Percentiles rank a stretch among this genome's conserved stretches.
Conservation (phyloP, 2,113 vertebrate genomes). For the Salvelinus alpinus region DNA sequence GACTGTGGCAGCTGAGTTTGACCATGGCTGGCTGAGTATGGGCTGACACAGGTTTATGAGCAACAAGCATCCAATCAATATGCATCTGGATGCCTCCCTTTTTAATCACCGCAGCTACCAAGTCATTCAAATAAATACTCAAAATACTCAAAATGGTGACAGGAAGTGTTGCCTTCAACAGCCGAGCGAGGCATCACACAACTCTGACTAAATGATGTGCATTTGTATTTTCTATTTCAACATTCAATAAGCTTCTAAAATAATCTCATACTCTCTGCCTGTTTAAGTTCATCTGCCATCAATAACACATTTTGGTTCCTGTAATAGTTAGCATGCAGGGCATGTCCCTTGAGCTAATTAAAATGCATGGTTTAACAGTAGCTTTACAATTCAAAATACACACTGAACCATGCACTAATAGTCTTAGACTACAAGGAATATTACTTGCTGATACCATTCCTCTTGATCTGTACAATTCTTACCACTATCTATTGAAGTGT, state of each 20-base stretch:
- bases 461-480: not conserved
- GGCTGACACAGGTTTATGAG: not conserved
- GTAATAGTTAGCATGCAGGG: slow-evolving; percentile 8
- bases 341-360: slow-evolving; percentile 3
- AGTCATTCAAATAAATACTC: not conserved
- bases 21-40: not conserved
- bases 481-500: not conserved
- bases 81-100: slow-evolving; percentile 8
- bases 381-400: slow-evolving; percentile 25
- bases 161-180: not conserved
- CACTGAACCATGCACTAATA: slow-evolving; percentile 24
- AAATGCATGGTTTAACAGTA: not conserved
- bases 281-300: not conserved
- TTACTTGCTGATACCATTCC: no score
- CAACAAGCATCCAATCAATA: slow-evolving; percentile 3
- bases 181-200: not conserved
- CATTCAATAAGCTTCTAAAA: not conserved
- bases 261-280: not conserved
- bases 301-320: not conserved
- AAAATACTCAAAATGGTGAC: not conserved
- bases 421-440: not conserved
- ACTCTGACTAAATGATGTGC: not conserved
- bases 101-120: slow-evolving; percentile 1
- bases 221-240: not conserved
- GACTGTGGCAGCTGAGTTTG: not conserved